Percentiles rank a stretch among this genome's conserved stretches.
phyloP scores from a whole-genome alignment of 2,797 vertebrate genomes.

The Enteromius afrohamiltoni region DNA sequence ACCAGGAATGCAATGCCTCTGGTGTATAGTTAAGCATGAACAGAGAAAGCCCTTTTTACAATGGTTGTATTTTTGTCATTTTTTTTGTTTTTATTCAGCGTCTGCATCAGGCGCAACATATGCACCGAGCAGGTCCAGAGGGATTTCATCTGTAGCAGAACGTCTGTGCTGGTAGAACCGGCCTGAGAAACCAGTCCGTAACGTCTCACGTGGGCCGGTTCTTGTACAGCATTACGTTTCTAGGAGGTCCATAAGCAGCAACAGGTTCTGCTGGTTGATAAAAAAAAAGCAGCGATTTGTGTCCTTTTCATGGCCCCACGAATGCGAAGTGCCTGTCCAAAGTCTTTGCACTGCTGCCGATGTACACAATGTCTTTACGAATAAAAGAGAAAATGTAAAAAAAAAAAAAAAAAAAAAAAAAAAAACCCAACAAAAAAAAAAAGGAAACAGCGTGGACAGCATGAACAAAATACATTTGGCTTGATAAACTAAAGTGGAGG shows the following conservation, averaged over 20 bases:
- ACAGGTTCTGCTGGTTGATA: slow-evolving; percentile 76
- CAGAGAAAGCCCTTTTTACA: slow-evolving; percentile 84
- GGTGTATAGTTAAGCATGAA: slow-evolving; percentile 76
- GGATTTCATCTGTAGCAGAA: slow-evolving; percentile 73
- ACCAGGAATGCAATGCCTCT: slow-evolving; percentile 79
- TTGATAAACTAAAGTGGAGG: slow-evolving; percentile 62
- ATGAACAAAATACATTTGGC: slow-evolving; percentile 57
- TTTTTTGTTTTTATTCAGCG: slow-evolving; percentile 73
- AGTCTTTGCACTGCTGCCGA: slow-evolving; percentile 41
- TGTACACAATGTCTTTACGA: slow-evolving; percentile 24
- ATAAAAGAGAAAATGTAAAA: slow-evolving; percentile 44
- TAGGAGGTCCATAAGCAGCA: slow-evolving; percentile 71
- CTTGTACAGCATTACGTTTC: slow-evolving; percentile 65
- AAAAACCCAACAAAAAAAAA: no score
- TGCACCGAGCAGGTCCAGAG: slow-evolving; percentile 70
- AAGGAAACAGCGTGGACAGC: slow-evolving; percentile 62
- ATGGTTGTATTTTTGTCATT: slow-evolving; percentile 47
- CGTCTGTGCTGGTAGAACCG: slow-evolving; percentile 53
- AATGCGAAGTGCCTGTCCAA: not conserved
- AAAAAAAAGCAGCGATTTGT: slow-evolving; percentile 70
- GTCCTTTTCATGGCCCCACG: slow-evolving; percentile 36
- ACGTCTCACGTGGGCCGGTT: slow-evolving; percentile 12
- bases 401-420: slow-evolving; percentile 39
- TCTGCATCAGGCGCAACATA: slow-evolving; percentile 70
- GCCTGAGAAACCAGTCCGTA: slow-evolving; percentile 43